A percentile compares a stretch with the other conserved stretches of the same genome.
phyloP scores from a whole-genome alignment of 2,113 vertebrate genomes.

The Myiagra hebetior region DNA sequence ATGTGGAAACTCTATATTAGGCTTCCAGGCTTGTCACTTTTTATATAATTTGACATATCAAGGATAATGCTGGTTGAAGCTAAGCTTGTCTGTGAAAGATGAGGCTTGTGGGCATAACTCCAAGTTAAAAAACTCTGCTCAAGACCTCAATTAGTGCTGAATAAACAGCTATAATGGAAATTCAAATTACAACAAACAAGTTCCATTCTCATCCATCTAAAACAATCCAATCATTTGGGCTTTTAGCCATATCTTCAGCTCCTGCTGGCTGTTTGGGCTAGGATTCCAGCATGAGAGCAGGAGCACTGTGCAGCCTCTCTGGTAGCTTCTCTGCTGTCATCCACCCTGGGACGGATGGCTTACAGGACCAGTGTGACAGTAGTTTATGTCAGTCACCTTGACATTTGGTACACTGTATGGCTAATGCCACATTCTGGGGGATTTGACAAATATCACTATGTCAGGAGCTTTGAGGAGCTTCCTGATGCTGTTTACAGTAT shows the following conservation, averaged over 20 bases:
- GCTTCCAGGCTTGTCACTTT: neutral
- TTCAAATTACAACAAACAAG: neutral
- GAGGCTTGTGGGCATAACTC: neutral
- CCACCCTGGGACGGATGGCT: neutral
- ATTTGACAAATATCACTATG: neutral
- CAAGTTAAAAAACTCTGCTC: neutral
- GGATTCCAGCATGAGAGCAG: neutral
- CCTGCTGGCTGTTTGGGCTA: neutral
- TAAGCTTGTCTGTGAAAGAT: neutral
- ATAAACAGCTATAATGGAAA: neutral
- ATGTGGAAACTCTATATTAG: neutral
- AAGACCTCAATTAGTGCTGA: neutral
- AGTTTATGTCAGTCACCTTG: neutral
- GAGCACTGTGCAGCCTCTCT: neutral
- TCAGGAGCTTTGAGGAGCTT: neutral
- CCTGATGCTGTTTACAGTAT: neutral
- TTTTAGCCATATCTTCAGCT: neutral
- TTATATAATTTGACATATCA: neutral
- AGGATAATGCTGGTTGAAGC: neutral
- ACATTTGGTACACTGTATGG: neutral
- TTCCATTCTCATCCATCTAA: neutral
- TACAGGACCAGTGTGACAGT: neutral
- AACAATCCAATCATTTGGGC: neutral
- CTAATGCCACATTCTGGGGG: neutral
- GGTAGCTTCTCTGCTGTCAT: neutral